Evolutionary conservation across 92 coral and sea anemone genomes (phyloP).

Genomic region (Phymanthus crucifer): DNA sequence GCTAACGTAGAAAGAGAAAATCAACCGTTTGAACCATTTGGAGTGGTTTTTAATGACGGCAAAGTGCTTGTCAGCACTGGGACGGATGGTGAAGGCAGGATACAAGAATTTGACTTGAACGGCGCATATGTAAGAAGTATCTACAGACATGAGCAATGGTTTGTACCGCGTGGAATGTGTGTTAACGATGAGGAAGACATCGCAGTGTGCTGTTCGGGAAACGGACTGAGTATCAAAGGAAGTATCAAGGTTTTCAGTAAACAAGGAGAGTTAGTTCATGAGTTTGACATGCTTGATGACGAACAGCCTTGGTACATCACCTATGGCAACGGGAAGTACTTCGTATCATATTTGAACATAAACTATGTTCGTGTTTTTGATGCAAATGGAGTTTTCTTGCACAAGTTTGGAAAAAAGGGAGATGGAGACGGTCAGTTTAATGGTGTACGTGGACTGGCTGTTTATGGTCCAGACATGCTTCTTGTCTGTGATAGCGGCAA

Average conservation of each 20-base stretch:
- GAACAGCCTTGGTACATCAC: neutral
- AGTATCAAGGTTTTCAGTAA: slow-evolving; percentile 11
- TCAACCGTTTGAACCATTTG: neutral
- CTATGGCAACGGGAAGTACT: slow-evolving; percentile 8
- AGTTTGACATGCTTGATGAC: neutral
- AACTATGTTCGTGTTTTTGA: too few relatives aligned
- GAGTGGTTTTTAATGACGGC: too few relatives aligned
- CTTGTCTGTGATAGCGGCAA: too few relatives aligned
- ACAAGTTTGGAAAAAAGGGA: slow-evolving; percentile 9
- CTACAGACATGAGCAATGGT: neutral
- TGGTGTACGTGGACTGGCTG: too few relatives aligned
- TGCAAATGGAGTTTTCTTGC: too few relatives aligned
- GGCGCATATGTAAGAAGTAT: neutral
- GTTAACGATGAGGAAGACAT: neutral
- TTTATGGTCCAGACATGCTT: too few relatives aligned
- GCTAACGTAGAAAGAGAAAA: neutral
- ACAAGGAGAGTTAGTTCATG: slow-evolving; percentile 6
- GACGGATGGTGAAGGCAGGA: neutral
- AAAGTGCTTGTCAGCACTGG: neutral
- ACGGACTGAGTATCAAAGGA: neutral
- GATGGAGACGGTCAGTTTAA: too few relatives aligned
- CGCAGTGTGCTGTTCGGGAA: neutral
- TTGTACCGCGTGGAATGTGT: neutral
- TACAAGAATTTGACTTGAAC: neutral
- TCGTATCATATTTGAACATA: too few relatives aligned